Base-by-base conservation (phyloP, 2,888 invertebrate species). In the Netelia virgata region DNA sequence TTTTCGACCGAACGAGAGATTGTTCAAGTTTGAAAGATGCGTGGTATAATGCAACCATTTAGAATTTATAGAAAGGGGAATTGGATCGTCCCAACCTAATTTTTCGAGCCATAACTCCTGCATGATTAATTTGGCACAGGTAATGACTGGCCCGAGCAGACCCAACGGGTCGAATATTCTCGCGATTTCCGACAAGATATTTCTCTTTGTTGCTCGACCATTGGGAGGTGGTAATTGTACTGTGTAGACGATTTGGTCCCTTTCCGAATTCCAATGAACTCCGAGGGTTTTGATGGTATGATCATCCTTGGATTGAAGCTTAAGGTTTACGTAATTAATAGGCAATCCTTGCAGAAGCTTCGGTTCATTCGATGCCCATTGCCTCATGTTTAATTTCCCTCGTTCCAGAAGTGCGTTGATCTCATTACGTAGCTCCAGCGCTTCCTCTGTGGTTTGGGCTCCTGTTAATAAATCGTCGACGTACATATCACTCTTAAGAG, bases 171-270 rank as follows among this genome's bases (percentile, higher is more conserved):
- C 82, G 20, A 66, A 80, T 1, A 73, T 41, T 74, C 73, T 28
- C 1, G 80, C 68, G 18, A 77, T 77, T 11, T 82, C 73, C 1
- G 85, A 85, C 0, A 79, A n/a, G 16, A 82, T 85, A 0, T 28
- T 75, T 16, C 85, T 70, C 18, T 82, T 82, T 14, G 82, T 85
- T 9, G 78, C 28, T 11, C 63, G 47, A n/a, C 23, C 57, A 14
- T 11, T 76, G 1, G 23, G 16, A 1, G 41, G 47, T 20, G 57
- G 64, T 20, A 61, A 43, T 10, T 82, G 47, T 1, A 85, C 80
- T 11, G 77, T 84, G 14, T 85, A 85, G n/a, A 75, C 43, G 16
- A 85, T 85, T 10, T 8, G 53, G 20, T 85, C 85, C 11, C 55
- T 41, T 16, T 70, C 20, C 1, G 85, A 76, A 18, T 84, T 57